Conservation (phyloP, 2,113 vertebrate species). For the Xenopus laevis region DNA sequence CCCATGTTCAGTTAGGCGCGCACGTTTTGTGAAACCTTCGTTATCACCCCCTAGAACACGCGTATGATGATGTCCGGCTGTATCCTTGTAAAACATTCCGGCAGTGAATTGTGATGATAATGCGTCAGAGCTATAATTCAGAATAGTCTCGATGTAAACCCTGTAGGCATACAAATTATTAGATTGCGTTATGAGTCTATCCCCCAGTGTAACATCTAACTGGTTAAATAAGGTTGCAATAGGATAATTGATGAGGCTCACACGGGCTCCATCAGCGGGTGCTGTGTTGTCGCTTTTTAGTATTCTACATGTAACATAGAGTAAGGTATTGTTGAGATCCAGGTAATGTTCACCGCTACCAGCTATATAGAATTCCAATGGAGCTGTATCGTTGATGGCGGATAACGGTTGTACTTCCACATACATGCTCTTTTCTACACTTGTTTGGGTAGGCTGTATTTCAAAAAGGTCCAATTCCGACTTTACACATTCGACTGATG, state of each 20-base stretch:
- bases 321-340: background rate
- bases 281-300: too few species aligned
- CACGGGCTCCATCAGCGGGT: too few species aligned
- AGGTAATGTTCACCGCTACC: slow-evolving; percentile 1
- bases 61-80: too few species aligned
- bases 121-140: background rate
- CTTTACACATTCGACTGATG: background rate
- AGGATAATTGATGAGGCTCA: too few species aligned
- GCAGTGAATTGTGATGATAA: background rate
- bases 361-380: background rate
- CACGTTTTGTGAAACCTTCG: too few species aligned
- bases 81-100: background rate
- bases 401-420: background rate
- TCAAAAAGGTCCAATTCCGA: background rate
- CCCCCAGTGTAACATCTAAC: too few species aligned
- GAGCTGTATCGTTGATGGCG: background rate
- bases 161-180: slow-evolving; percentile 15
- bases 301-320: too few species aligned
- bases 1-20: too few species aligned
- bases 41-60: too few species aligned
- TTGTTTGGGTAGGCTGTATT: background rate
- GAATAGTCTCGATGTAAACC: background rate
- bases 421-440: slow-evolving; percentile 1
- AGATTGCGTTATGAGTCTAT: too few species aligned
- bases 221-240: too few species aligned